Evolutionary conservation across 2,113 vertebrate species (phyloP), one percentile per base, ranked within the genome.

Genomic region (Candoia aspera): DNA sequence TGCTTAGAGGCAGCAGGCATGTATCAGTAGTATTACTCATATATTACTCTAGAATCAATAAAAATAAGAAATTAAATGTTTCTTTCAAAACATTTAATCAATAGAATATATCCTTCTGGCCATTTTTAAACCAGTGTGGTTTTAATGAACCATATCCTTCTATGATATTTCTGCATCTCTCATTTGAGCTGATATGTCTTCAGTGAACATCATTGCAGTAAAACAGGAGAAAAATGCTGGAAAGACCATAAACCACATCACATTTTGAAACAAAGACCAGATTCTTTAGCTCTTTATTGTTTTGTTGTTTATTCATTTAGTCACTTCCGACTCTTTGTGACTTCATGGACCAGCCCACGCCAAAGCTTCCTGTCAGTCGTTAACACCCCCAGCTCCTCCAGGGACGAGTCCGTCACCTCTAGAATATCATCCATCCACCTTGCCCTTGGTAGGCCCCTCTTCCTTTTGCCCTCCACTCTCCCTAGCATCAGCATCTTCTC

Each of bases 21-120:
- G 0, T 87, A 93, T n/a, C 26, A 57, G 37, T 88, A 83, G 86
- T 91, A 12, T 83, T 87, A 57, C 92, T 37, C 87, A 91, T 54
- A 57, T 87, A 93, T 94, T 94, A 94, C 59, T 53, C 26, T 55
- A 92, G 89, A 95, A 95, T 92, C 90, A 92, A n/a, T 90, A 91
- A 49, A 79, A 92, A 57, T 90, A 6, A 89, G 84, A 95, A 95
- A 95, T 89, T 12, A 93, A 90, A 87, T 91, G 64, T 23, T 1
- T 84, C 83, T 93, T 92, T 83, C 92, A 83, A 24, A 89, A 68
- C 0, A 55, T 91, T 96, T 94, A 94, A 92, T 94, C 86, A 95
- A 83, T 62, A 86, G 0, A 87, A 2, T 60, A 57, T 90, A 49
- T 17, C 1, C 0, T 12, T 57, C 19, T 96, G 49, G 8, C 46